A percentile compares a stretch with the other conserved stretches of the same genome.
These are phyloP conservation scores for Microchrysa polita DNA, from an alignment of 2,888 invertebrate species.

Conservation along the genomic window DNA sequence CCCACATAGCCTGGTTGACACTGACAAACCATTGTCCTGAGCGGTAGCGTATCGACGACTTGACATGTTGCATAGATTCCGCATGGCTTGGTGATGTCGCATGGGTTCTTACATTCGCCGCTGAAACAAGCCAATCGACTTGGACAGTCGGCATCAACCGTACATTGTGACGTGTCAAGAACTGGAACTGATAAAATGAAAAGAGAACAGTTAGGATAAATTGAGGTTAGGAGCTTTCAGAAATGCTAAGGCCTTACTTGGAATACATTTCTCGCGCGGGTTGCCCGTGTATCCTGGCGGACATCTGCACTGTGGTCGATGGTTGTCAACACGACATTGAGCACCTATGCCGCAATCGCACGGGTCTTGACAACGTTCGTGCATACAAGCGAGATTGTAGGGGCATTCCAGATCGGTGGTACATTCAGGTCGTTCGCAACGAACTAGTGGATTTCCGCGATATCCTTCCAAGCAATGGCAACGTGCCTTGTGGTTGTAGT, in stretches of 20 bases:
- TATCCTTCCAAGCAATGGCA: conserved; percentile 82
- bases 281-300: conserved; percentile 84
- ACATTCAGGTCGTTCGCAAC: conserved; percentile 83
- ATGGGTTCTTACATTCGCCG: conserved; percentile 83
- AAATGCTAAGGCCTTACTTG: conserved; percentile 64
- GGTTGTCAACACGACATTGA: conserved; percentile 79
- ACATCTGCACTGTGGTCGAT: conserved; percentile 81
- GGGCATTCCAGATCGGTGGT: conserved; percentile 79
- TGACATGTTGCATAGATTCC: conserved; percentile 83
- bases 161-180: conserved; percentile 72
- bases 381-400: conserved; percentile 79
- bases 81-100: conserved; percentile 79
- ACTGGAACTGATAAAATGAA: conserved; percentile 65
- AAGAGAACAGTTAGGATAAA: not conserved
- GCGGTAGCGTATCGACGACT: conserved; percentile 85
- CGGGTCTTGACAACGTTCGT: conserved; percentile 82
- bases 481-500: conserved; percentile 78
- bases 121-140: conserved; percentile 84
- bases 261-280: conserved; percentile 74
- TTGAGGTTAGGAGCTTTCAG: not conserved
- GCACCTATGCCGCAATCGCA: conserved; percentile 85
- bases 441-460: conserved; percentile 81
- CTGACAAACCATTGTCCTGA: conserved; percentile 88
- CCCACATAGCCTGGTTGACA: conserved; percentile 85
- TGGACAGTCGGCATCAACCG: conserved; percentile 84